phyloP scores from a whole-genome alignment of 2,797 vertebrate species.

The Esox lucius region DNA sequence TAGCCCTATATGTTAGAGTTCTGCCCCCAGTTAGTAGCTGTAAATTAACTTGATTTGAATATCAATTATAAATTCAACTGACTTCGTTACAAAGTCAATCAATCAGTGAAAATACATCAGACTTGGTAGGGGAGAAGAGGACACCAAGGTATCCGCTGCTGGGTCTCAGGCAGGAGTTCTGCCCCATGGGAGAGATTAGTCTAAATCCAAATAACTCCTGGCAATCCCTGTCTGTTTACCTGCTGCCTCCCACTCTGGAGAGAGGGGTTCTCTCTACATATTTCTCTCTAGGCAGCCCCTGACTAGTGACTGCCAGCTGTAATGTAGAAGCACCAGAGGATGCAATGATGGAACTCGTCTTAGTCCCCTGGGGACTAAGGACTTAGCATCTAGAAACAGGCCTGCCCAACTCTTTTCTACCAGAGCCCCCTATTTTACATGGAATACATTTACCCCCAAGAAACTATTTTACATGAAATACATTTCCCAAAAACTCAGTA shows the following conservation, averaged over 20 bases:
- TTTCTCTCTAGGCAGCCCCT: not conserved
- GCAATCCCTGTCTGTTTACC: constrained; percentile 15
- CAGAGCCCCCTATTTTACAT: too few species aligned
- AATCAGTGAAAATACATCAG: not conserved
- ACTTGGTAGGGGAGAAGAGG: not conserved
- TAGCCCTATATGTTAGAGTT: too few species aligned
- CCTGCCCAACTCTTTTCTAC: too few species aligned
- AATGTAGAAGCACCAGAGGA: not conserved
- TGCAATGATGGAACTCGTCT: not conserved
- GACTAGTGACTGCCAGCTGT: not conserved
- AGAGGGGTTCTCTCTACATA: not conserved
- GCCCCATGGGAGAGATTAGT: constrained; percentile 54
- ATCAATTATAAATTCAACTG: too few species aligned
- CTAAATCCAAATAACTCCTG: constrained; percentile 53
- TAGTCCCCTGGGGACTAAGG: not conserved
- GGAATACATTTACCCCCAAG: too few species aligned
- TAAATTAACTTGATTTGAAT: too few species aligned
- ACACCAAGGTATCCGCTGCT: not conserved
- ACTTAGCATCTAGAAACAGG: not conserved
- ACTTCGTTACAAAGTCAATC: not conserved
- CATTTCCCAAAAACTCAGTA: too few species aligned
- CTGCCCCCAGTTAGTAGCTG: too few species aligned
- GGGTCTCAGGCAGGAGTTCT: not conserved
- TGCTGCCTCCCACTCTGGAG: not conserved
- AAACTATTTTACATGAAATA: too few species aligned